phyloP scores from a whole-genome alignment of 2,797 vertebrate species.

The Melanotaenia maccullochi region DNA sequence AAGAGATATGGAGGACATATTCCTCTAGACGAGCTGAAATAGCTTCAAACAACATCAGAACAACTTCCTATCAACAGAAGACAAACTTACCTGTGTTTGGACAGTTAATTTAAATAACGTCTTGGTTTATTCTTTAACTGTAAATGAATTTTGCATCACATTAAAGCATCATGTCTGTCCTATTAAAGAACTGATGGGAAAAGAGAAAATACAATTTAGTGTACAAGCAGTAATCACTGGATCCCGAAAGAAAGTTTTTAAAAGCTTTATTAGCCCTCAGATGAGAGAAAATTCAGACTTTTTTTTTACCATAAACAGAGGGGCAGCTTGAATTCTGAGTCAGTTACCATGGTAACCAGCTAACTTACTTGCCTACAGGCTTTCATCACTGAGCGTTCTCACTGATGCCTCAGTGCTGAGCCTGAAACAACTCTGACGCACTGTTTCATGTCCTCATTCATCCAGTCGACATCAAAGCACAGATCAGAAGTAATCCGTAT shows the following conservation, averaged over 20 bases:
- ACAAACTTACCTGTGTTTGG: conserved; percentile 15
- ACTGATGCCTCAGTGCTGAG: no score
- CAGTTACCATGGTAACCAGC: background rate
- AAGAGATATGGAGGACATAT: conserved; percentile 3
- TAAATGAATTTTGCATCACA: background rate
- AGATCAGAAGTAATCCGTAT: background rate
- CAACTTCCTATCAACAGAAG: background rate
- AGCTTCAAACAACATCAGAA: background rate
- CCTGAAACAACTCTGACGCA: background rate
- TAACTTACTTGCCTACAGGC: background rate
- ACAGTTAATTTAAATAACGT: conserved; percentile 1
- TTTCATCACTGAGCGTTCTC: no score
- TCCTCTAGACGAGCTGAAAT: background rate
- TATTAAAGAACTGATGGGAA: background rate
- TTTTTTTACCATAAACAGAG: background rate
- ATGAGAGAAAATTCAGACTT: no score
- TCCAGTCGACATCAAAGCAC: background rate
- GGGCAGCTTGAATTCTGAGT: background rate
- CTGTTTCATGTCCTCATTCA: background rate
- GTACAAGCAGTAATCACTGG: background rate
- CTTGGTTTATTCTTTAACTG: conserved; percentile 22
- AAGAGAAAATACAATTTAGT: background rate
- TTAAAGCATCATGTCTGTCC: background rate
- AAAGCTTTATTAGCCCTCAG: background rate
- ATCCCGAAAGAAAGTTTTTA: background rate